These are phyloP conservation scores for Cepphus grylle DNA, from an alignment of 2,113 vertebrate genomes.

Conservation along the genomic window DNA sequence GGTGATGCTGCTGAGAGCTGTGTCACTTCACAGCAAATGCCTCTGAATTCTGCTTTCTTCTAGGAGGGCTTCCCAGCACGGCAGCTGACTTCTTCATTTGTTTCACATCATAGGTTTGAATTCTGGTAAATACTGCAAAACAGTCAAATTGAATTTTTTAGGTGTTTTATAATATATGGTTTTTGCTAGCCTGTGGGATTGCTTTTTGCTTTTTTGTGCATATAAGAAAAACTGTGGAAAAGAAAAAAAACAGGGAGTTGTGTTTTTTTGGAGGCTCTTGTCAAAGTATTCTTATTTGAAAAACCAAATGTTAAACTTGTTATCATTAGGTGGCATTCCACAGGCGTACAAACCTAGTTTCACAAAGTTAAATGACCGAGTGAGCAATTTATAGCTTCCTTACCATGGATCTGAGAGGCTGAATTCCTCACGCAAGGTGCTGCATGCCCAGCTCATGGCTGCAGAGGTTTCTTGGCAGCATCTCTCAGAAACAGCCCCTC, in stretches of 20 bases:
- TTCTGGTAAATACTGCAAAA: neutral
- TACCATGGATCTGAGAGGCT: neutral
- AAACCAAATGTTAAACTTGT: neutral
- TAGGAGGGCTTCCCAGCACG: neutral
- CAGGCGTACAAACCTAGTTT: neutral
- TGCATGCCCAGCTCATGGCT: accelerated
- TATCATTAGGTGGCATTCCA: neutral
- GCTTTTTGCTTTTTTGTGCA: neutral
- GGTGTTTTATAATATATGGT: neutral
- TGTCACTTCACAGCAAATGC: neutral
- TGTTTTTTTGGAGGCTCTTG: neutral
- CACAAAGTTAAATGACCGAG: neutral
- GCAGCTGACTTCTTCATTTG: neutral
- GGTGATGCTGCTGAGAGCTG: accelerated
- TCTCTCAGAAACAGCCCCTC: neutral
- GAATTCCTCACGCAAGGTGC: neutral
- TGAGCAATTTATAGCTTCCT: neutral
- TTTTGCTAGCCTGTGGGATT: neutral
- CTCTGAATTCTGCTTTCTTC: neutral
- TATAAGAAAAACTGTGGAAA: neutral
- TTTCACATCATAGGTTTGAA: neutral
- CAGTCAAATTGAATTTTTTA: neutral
- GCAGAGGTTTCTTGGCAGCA: neutral
- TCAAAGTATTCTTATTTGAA: neutral
- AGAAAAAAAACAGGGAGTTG: neutral